Base-by-base conservation (phyloP, 2,113 vertebrate species). In the Notarius lentiginosus region DNA sequence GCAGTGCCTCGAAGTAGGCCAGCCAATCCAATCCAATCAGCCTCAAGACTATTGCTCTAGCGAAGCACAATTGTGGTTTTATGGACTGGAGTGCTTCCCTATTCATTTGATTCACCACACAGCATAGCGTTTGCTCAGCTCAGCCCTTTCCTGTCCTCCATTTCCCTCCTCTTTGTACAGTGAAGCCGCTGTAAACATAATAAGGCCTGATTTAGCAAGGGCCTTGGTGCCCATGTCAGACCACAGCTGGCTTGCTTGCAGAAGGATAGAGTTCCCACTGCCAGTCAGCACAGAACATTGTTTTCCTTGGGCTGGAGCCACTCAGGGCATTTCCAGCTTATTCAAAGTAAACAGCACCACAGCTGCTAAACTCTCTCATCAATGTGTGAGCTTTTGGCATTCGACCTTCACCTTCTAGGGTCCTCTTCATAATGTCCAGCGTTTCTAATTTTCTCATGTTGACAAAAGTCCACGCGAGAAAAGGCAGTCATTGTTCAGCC, bases 401-500 rank as follows among this genome's bases (percentile, higher is more conserved):
- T 84, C 86, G 84, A 91, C 91, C 91, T 88, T 90, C 85, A 89
- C 89, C 87, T 90, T 88, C 77, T 86, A 87, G 80, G 83, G 83
- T 89, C 83, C 86, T 89, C 76, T 89, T 89, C 87, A 91, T 91
- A 90, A 91, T 85, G 85, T 63, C 49, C 27, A 66, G 72, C 73
- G 84, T 89, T 91, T 90, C 84, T 88, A 90, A 90, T 92, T 88
- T 91, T 91, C 90, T 90, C 86, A 86, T 91, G 90, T 91, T 89
- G 89, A 91, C 91, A 88, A 90, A 91, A 90, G 90, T 90, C 85
- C 75, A 86, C 49, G 84, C 55, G 68, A 86, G 88, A 91, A 91
- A 89, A 89, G 85, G 84, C 87, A 87, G 88, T 84, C 87, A 91
- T 91, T 91, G 88, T 91, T 82, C 27, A 20, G 79, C 51, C 87